These are phyloP conservation scores for Merluccius polli DNA, from an alignment of 2,797 vertebrate genomes.

Conservation along the genomic window DNA sequence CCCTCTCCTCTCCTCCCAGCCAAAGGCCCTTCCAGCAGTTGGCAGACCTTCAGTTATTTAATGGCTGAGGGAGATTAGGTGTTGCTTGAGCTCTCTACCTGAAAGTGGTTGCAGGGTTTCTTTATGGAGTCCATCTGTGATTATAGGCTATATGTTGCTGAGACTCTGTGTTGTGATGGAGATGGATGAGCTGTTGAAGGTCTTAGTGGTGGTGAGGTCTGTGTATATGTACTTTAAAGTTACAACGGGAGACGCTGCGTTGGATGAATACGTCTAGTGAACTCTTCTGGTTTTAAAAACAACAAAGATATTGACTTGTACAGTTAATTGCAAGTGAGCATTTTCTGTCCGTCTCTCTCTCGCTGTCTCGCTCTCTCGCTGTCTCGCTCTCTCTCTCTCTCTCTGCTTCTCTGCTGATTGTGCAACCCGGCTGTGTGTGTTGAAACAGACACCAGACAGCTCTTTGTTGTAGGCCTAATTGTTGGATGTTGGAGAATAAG, in stretches of 20 bases:
- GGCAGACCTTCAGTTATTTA: background rate
- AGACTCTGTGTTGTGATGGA: background rate
- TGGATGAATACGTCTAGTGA: background rate
- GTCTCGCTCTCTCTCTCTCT: too few species aligned
- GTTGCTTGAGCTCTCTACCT: background rate
- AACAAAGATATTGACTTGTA: background rate
- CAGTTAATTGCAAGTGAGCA: background rate
- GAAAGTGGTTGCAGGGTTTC: background rate
- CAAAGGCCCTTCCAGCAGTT: background rate
- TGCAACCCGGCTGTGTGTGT: background rate
- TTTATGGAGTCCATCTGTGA: background rate
- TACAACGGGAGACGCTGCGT: background rate
- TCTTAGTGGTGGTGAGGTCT: background rate
- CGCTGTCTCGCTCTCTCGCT: too few species aligned
- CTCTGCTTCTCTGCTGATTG: background rate
- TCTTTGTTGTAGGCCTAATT: conserved; percentile 36
- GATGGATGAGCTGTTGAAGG: background rate
- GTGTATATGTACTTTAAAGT: background rate
- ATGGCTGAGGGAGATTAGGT: background rate
- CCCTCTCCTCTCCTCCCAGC: background rate
- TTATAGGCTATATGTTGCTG: background rate
- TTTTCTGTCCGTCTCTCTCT: too few species aligned
- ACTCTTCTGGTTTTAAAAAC: background rate
- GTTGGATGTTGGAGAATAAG: conserved; percentile 23
- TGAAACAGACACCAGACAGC: conserved; percentile 38